Conservation (phyloP, 2,888 invertebrate genomes). For the Tolmerus cingulatus region DNA sequence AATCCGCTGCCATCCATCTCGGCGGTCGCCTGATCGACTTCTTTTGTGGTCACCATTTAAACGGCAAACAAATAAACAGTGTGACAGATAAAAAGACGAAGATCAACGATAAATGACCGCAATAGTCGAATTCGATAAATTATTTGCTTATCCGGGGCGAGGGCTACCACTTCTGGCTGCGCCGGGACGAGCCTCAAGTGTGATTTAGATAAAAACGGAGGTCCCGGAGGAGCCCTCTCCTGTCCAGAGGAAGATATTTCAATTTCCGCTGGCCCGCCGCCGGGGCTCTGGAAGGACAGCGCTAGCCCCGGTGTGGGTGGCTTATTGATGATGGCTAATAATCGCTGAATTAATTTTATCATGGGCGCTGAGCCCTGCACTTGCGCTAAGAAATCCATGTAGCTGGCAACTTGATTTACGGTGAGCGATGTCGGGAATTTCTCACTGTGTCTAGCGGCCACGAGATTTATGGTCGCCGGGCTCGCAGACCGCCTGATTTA, state of each 20-base stretch:
- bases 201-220: conserved; percentile 32
- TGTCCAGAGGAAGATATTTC: conserved; percentile 28
- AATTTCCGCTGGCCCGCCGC: conserved; percentile 2
- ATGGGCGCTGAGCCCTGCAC: conserved; percentile 9
- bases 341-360: conserved; percentile 40
- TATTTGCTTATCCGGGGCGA: conserved; percentile 26
- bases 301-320: conserved; percentile 4
- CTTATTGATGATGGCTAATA: conserved; percentile 39
- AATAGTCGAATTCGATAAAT: conserved; percentile 36
- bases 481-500: conserved; percentile 26
- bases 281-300: neutral
- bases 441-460: conserved; percentile 14
- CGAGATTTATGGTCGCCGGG: conserved; percentile 1
- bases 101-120: conserved; percentile 32
- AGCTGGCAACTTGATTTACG: conserved; percentile 36
- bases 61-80: conserved; percentile 32
- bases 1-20: conserved; percentile 14
- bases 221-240: neutral
- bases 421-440: conserved; percentile 34
- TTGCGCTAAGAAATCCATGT: conserved; percentile 19
- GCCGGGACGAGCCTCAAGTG: conserved; percentile 4
- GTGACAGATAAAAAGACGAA: conserved; percentile 36
- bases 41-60: conserved; percentile 37
- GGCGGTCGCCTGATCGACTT: conserved; percentile 15
- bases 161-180: neutral